phyloP scores from a whole-genome alignment of 2,113 vertebrate species.

The Procavia capensis region DNA sequence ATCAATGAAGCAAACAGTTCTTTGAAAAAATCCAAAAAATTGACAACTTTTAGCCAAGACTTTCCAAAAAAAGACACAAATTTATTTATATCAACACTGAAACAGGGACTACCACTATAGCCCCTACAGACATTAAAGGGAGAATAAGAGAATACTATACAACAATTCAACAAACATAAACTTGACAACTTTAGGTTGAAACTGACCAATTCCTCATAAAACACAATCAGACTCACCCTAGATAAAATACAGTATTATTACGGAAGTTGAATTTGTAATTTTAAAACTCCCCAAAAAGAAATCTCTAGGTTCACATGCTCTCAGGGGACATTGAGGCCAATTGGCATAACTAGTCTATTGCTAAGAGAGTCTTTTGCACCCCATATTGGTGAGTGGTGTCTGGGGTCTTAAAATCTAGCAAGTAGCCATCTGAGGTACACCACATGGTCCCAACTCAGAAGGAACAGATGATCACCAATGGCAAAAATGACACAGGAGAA shows the following conservation, averaged over 20 bases:
- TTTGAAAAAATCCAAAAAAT: background rate
- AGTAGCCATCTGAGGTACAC: no score
- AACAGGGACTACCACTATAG: background rate
- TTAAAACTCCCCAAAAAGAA: background rate
- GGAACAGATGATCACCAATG: no score
- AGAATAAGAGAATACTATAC: background rate
- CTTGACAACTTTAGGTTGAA: background rate
- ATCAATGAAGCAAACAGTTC: background rate
- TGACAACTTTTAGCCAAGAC: background rate
- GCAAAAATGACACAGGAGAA: no score
- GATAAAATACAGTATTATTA: background rate
- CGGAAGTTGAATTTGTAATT: background rate
- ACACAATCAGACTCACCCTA: background rate
- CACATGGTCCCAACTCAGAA: no score
- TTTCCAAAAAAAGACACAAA: background rate
- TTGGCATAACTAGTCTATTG: no score
- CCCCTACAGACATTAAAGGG: background rate
- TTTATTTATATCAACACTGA: background rate
- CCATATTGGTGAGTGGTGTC: no score
- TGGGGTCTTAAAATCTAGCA: no score
- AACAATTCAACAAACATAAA: background rate
- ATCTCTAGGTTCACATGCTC: background rate
- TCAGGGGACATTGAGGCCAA: no score
- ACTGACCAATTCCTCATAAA: background rate
- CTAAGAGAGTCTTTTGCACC: no score